Evolutionary conservation across 2,113 vertebrate genomes (phyloP), one percentile per base, ranked within the genome.

Genomic region (Sceloporus tristichus): DNA sequence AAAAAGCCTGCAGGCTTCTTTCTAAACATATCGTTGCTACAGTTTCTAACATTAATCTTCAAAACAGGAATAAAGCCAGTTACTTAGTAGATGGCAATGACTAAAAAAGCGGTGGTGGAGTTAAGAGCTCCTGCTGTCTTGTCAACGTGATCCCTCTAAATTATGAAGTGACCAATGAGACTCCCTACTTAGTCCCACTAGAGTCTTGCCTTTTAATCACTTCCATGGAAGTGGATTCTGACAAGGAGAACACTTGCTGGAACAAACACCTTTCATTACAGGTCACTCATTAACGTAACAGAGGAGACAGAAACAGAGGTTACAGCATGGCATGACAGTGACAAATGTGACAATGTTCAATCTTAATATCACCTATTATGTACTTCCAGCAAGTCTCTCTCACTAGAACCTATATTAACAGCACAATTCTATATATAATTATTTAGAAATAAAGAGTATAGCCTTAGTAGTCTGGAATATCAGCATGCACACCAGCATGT

Each of bases 181-280:
- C 79, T 68, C 40, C 77, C 71, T 87, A 23, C 38, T 27, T 88
- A 0, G 13, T 82, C 91, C 87, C 74, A 65, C 56, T 89, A 34
- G 84, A 91, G 91, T 84, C 84, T 82, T 90, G 83, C 79, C 82
- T 92, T 84, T 86, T 89, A 92, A 92, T 80, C 90, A 80, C 74
- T 74, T 91, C 86, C 87, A 89, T 62, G 66, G 93, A 94, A 94
- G 92, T 86, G 25, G 29, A 79, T 90, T 90, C 87, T 85, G 90
- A 88, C 90, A 93, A 86, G 76, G 42, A 82, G 86, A 92, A 86
- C 84, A 88, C 85, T 91, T 88, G 85, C 87, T 85, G 81, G 90
- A 85, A 84, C 85, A 74, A 84, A 75, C 89, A 91, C 89, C 77
- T 92, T 89, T 92, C 90, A 91, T 86, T 73, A 89, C 34, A 85